A percentile compares a stretch with the other conserved stretches of the same genome.
phyloP scores from a whole-genome alignment of 2,888 invertebrate species.

The Lasius fuliginosus region DNA sequence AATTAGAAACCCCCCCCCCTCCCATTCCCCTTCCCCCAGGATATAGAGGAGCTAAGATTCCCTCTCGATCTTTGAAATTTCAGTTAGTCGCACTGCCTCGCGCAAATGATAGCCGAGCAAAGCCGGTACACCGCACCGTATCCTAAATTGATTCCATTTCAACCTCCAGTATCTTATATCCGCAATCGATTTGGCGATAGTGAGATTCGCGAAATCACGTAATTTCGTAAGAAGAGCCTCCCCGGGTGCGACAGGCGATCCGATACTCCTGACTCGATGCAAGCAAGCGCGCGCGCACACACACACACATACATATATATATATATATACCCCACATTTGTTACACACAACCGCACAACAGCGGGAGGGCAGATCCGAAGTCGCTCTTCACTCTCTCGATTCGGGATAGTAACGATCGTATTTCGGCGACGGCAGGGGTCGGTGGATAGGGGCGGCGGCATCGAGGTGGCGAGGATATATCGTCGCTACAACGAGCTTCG shows the following conservation, averaged over 20 bases:
- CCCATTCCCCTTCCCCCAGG: neutral
- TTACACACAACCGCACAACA: constrained; percentile 13
- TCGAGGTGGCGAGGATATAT: constrained; percentile 70
- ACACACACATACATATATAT: neutral
- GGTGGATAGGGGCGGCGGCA: constrained; percentile 45
- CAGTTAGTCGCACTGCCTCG: constrained; percentile 35
- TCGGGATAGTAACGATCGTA: constrained; percentile 71
- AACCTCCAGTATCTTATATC: constrained; percentile 49
- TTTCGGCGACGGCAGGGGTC: constrained; percentile 61
- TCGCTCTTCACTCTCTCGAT: constrained; percentile 67
- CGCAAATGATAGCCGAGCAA: constrained; percentile 46
- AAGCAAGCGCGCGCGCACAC: constrained; percentile 19
- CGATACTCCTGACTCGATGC: constrained; percentile 50
- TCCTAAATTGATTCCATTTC: constrained; percentile 67
- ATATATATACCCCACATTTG: neutral
- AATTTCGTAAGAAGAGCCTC: constrained; percentile 64
- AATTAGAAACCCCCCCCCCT: constrained; percentile 38
- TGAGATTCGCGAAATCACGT: constrained; percentile 70
- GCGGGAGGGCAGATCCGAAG: constrained; percentile 41
- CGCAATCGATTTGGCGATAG: constrained; percentile 62
- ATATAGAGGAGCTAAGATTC: neutral
- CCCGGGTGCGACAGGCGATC: constrained; percentile 50
- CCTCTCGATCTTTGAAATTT: constrained; percentile 53
- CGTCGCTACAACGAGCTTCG: constrained; percentile 72
- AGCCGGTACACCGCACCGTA: constrained; percentile 47